Percentiles rank a stretch among this genome's conserved stretches.
Evolutionary conservation across 2,797 vertebrate species (phyloP).

Genomic region (Amblyraja radiata): DNA sequence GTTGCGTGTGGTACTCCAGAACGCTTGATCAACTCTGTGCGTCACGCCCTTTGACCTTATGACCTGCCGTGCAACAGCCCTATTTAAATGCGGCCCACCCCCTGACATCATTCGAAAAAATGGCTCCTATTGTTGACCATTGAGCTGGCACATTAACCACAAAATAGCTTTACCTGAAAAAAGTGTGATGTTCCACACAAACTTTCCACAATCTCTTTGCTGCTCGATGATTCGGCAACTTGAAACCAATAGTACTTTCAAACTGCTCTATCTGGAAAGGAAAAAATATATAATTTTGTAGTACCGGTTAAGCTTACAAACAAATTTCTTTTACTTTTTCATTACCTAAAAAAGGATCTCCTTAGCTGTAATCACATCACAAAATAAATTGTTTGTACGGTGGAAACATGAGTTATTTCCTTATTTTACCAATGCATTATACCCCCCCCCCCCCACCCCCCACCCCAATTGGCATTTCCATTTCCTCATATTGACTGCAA

Average conservation of each 20-base stretch:
- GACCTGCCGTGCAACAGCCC: too few species aligned
- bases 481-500: not conserved
- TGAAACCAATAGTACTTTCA: constrained; percentile 97
- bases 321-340: not conserved
- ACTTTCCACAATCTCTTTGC: constrained; percentile 96
- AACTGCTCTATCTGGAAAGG: constrained; percentile 83
- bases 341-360: not conserved
- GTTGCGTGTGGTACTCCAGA: too few species aligned
- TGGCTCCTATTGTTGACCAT: too few species aligned
- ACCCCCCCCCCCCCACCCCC: not conserved
- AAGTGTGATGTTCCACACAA: constrained; percentile 96
- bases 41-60: too few species aligned
- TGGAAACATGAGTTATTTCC: not conserved
- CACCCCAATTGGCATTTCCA: not conserved
- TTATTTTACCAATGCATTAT: not conserved
- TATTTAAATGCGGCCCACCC: too few species aligned
- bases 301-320: not conserved
- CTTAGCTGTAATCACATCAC: not conserved
- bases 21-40: too few species aligned
- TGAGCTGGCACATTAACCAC: not conserved
- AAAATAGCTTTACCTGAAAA: constrained; percentile 78
- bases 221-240: constrained; percentile 87
- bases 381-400: not conserved
- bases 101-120: not conserved
- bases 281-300: constrained; percentile 47